These are phyloP conservation scores for Bufo gargarizans DNA, from an alignment of 2,113 vertebrate species.

Conservation along the genomic window DNA sequence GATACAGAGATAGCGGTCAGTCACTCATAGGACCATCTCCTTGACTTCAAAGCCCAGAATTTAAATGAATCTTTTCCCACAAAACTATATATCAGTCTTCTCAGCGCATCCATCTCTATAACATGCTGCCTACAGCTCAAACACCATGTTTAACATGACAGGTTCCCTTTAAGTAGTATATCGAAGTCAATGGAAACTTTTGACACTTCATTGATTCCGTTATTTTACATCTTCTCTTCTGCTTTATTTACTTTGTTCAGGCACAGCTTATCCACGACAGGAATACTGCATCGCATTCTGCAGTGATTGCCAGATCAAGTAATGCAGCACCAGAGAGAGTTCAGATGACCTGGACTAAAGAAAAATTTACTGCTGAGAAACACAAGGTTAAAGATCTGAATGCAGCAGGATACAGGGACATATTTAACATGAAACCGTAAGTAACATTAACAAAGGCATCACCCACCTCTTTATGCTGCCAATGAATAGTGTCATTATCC, in stretches of 20 bases:
- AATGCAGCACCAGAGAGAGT: constrained; percentile 76
- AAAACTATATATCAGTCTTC: too few relatives aligned
- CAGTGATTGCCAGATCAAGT: constrained; percentile 60
- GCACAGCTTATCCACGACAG: constrained; percentile 94
- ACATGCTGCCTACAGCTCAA: too few relatives aligned
- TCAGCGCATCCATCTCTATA: too few relatives aligned
- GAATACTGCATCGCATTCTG: constrained; percentile 83
- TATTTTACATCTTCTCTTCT: too few relatives aligned
- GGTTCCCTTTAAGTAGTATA: too few relatives aligned
- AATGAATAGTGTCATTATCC: too few relatives aligned
- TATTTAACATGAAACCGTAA: constrained; percentile 98
- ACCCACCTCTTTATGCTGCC: too few relatives aligned
- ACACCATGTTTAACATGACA: too few relatives aligned
- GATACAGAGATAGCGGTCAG: too few relatives aligned
- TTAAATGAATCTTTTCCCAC: too few relatives aligned
- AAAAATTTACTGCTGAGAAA: constrained; percentile 85
- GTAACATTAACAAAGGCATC: constrained; percentile 62
- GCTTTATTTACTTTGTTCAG: constrained; percentile 67
- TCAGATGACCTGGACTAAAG: constrained; percentile 98
- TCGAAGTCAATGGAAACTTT: not conserved
- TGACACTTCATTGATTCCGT: not conserved
- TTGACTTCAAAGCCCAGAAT: too few relatives aligned
- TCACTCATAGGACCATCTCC: too few relatives aligned
- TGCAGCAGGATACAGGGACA: constrained; percentile 79
- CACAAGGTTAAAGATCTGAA: constrained; percentile 78